A percentile compares a stretch with the other conserved stretches of the same genome.
Conservation (phyloP, 2,888 invertebrate genomes). For the Tipula helvola region DNA sequence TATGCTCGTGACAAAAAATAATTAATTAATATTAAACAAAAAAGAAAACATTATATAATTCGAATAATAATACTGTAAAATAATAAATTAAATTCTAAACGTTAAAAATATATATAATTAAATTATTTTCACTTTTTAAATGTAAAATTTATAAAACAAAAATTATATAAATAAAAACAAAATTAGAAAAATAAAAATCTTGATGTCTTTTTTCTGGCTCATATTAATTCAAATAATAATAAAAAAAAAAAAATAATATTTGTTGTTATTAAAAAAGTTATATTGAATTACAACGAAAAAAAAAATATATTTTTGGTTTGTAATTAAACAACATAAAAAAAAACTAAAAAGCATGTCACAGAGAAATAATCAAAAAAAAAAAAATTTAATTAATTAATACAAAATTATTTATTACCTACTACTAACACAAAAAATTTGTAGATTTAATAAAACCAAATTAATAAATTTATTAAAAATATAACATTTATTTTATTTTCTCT, state of each 20-base stretch:
- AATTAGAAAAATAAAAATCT: neutral
- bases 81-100: constrained; percentile 7
- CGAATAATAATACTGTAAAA: neutral
- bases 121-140: constrained; percentile 4
- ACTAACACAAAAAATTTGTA: neutral
- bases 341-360: neutral
- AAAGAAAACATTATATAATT: neutral
- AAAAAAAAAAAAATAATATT: neutral
- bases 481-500: constrained; percentile 5
- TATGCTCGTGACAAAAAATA: constrained; percentile 4
- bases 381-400: neutral
- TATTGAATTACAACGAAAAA: neutral
- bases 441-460: neutral
- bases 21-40: neutral
- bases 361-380: neutral
- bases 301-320: neutral
- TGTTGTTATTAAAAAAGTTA: neutral
- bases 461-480: constrained; percentile 7
- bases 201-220: constrained; percentile 9
- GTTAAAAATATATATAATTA: constrained; percentile 7
- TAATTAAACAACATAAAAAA: neutral
- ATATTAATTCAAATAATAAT: neutral
- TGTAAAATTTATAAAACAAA: constrained; percentile 9
- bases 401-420: neutral
- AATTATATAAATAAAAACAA: neutral